Base-by-base conservation (phyloP, 2,113 vertebrate species). In the Notechis scutatus region DNA sequence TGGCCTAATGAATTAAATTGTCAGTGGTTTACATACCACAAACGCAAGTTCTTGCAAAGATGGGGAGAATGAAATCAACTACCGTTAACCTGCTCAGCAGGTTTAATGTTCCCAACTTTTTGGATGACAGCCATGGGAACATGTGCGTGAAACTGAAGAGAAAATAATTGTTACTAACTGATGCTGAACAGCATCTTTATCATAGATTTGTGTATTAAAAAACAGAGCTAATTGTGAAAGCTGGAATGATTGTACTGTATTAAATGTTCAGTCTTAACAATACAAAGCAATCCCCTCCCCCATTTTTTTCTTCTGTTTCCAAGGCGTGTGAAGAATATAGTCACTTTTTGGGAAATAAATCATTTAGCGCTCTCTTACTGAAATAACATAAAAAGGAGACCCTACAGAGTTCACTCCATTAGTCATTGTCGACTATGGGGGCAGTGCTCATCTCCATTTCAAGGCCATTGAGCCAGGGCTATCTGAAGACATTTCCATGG, bases 81-180 rank as follows among this genome's bases (percentile, higher is more conserved):
- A 91, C 52, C 92, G 55, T 94, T 95, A 94, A 94, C 94, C 94
- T 92, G 91, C 92, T 95, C 93, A 88, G 94, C 0, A 0, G 94
- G 94, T 94, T 94, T 93, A 52, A 89, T 95, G 95, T 94, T 95
- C 90, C 89, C 89, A 5, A n/a, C 85, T 26, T 47, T 94, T 94
- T 91, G 94, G 96, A 93, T 88, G 90, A 93, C 92, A 95, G 96
- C 96, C 96, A 96, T 92, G 86, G 90, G 91, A 95, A 95, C 95
- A 94, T 29, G 90, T 95, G 96, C 95, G 91, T 88, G 90, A 94
- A 91, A 87, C 87, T 91, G 26, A 92, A 93, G 90, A 69, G 91
- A 90, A 59, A 92, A 94, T 96, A 94, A 94, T 93, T 96, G 54
- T 64, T 94, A 91, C 93, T 90, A 93, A 94, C 81, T 92, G n/a